Base-by-base conservation (phyloP, 2,113 vertebrate species). In the Phyllopteryx taeniolatus region DNA sequence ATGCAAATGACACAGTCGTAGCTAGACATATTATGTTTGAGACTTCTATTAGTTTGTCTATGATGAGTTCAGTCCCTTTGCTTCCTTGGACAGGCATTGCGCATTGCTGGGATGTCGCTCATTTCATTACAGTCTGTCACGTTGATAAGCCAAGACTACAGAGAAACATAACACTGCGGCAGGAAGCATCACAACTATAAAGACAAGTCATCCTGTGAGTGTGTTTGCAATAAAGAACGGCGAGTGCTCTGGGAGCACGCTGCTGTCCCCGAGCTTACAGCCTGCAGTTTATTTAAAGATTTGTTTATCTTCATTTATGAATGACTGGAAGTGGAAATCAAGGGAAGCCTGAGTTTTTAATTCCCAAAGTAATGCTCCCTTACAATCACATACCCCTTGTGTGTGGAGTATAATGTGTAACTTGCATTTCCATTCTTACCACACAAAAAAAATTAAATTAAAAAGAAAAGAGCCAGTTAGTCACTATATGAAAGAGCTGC, bases 91-190 rank as follows among this genome's bases (percentile, higher is more conserved):
- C 42, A 20, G 8, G n/a, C 4, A 27, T 17, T 9, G 57, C 66
- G n/a, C 47, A 42, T 27, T 49, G 74, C 61, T 6, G 71, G 71
- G 72, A 71, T 83, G 80, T 78, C 83, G 86, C 33, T 86, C 76
- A 85, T 85, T 90, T 89, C 78, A 86, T 84, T 85, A 83, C 74
- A 74, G 83, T 78, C 83, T 68, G 72, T 89, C 79, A 85, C 70
- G 70, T 63, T 83, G 79, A 84, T 81, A 78, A 73, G 77, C 79
- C 60, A 46, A 75, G 79, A 84, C 79, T 81, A 86, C 84, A 75
- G 78, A 70, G 63, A 72, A 46, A 5, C 66, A 72, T 77, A 79
- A 76, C 81, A 69, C 74, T 14, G 74, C 5, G 79, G 71, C 80
- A 73, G 73, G 73, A 83, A 78, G 78, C 75, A 73, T 85, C 68